These are phyloP conservation scores for Pissodes strobi DNA, from an alignment of 1,140 invertebrate genomes.

Conservation along the genomic window DNA sequence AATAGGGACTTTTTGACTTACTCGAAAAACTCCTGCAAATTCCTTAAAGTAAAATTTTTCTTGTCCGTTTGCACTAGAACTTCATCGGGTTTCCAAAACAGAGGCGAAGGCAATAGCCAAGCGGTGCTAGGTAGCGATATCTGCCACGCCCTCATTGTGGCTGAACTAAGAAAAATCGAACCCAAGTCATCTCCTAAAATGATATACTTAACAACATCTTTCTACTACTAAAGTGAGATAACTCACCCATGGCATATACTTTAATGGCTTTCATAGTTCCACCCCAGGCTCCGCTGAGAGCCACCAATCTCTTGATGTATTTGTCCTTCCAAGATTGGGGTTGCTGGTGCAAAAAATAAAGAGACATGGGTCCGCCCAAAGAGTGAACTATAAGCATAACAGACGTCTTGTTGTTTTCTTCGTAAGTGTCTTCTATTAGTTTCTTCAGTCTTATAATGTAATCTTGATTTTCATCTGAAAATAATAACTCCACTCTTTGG, in stretches of 20 bases:
- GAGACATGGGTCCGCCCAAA: conserved; percentile 90
- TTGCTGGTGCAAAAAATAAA: conserved; percentile 85
- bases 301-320: conserved; percentile 81
- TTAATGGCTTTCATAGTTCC: conserved; percentile 92
- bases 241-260: conserved; percentile 88
- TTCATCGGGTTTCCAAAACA: conserved; percentile 85
- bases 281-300: conserved; percentile 91
- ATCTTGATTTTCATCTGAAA: conserved; percentile 85
- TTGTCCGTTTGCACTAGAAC: conserved; percentile 77
- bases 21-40: conserved; percentile 85
- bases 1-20: conserved; percentile 59
- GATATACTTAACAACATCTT: neutral
- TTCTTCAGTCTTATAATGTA: conserved; percentile 81
- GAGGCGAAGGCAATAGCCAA: conserved; percentile 86
- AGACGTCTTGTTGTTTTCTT: conserved; percentile 72
- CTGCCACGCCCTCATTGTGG: conserved; percentile 81
- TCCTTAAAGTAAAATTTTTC: conserved; percentile 83
- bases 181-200: conserved; percentile 89
- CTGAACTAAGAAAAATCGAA: conserved; percentile 78
- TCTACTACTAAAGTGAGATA: neutral
- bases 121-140: conserved; percentile 91
- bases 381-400: conserved; percentile 91
- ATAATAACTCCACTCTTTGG: too few relatives aligned
- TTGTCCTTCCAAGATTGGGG: conserved; percentile 88
- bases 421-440: conserved; percentile 86